Conservation (phyloP, 2,797 vertebrate genomes). For the Tolypeutes matacus region DNA sequence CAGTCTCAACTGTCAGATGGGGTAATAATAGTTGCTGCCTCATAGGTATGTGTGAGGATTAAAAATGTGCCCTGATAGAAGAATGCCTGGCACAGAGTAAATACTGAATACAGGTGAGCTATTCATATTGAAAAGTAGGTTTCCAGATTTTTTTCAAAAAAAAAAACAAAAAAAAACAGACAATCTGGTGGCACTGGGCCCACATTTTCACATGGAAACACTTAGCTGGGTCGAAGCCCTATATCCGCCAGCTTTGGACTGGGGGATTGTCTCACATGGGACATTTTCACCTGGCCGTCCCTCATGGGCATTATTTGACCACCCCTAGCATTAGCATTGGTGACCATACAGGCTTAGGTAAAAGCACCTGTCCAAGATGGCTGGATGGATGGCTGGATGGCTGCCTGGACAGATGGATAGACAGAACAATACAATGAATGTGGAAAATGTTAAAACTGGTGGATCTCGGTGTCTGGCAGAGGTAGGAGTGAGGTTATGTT, state of each 20-base stretch:
- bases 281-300: not conserved
- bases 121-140: not conserved
- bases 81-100: too few species aligned
- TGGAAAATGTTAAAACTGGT: too few species aligned
- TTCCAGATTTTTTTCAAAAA: not conserved
- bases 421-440: too few species aligned
- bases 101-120: not conserved
- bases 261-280: not conserved
- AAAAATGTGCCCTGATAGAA: not conserved
- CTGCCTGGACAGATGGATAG: too few species aligned
- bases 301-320: not conserved
- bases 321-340: not conserved
- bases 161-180: too few species aligned
- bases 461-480: too few species aligned
- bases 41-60: not conserved
- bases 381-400: too few species aligned
- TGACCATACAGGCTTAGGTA: too few species aligned
- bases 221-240: not conserved
- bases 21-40: not conserved
- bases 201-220: not conserved
- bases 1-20: not conserved
- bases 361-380: not conserved
- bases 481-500: too few species aligned
- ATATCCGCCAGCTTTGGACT: not conserved
- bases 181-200: not conserved